phyloP scores from a whole-genome alignment of 2,113 vertebrate genomes.

The Anthoscopus minutus region DNA sequence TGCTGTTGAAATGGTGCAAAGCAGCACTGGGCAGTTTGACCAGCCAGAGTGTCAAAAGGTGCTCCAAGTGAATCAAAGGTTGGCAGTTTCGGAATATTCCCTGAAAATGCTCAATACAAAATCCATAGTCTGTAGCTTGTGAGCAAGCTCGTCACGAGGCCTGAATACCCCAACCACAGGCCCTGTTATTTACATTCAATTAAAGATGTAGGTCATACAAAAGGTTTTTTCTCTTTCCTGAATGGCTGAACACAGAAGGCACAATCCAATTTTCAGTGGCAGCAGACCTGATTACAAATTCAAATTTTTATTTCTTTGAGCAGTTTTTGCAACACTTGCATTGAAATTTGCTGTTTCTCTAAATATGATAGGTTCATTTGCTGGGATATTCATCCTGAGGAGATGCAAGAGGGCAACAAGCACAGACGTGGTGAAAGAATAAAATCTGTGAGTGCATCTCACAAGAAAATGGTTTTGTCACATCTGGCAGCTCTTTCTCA shows the following conservation, averaged over 20 bases:
- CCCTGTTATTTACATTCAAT: constrained; percentile 39
- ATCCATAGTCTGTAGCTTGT: background rate
- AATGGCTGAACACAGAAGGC: background rate
- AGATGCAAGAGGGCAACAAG: background rate
- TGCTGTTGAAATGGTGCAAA: background rate
- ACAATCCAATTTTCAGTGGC: constrained; percentile 25
- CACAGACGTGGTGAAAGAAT: background rate
- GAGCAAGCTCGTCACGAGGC: background rate
- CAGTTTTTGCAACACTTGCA: background rate
- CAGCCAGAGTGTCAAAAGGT: background rate
- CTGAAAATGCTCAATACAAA: background rate
- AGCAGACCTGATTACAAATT: constrained; percentile 18
- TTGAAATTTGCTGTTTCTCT: background rate
- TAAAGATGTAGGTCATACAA: constrained; percentile 38
- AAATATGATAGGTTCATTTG: background rate
- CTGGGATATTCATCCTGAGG: background rate
- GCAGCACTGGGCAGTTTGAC: background rate
- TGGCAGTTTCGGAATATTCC: background rate
- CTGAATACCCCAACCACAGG: background rate
- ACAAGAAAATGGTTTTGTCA: background rate
- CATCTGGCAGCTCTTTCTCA: background rate
- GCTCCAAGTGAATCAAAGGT: background rate
- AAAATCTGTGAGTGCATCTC: background rate
- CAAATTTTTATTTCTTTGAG: constrained; percentile 8
- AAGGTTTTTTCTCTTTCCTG: background rate